These are phyloP conservation scores for Crotophaga sulcirostris DNA, from an alignment of 2,113 vertebrate genomes.

Conservation along the genomic window DNA sequence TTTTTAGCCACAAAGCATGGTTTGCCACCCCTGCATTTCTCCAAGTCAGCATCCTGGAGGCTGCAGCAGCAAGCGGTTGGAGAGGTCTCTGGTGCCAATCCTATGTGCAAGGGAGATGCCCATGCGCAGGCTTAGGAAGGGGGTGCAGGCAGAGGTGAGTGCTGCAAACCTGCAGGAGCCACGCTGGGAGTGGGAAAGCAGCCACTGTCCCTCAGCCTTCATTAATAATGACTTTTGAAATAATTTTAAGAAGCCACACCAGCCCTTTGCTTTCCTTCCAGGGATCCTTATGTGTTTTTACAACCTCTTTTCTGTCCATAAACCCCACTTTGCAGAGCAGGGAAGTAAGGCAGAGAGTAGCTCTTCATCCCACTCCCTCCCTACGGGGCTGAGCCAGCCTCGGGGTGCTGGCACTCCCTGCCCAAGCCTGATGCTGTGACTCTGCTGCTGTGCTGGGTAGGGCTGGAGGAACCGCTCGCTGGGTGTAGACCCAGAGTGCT, in stretches of 20 bases:
- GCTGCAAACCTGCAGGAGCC: neutral
- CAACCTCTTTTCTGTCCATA: neutral
- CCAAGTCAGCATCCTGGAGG: slow-evolving; percentile 44
- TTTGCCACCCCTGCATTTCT: neutral
- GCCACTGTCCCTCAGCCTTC: neutral
- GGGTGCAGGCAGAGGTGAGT: neutral
- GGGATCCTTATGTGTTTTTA: neutral
- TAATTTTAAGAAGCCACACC: neutral
- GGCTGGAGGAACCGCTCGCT: neutral
- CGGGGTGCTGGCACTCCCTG: neutral
- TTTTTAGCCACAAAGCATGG: neutral
- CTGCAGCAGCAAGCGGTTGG: neutral
- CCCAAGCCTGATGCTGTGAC: neutral
- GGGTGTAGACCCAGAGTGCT: neutral
- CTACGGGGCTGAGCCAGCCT: neutral
- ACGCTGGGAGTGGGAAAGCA: neutral
- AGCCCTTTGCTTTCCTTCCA: neutral
- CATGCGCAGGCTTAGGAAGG: neutral
- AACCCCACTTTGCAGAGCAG: neutral
- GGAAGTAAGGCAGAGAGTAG: neutral
- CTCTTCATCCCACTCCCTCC: neutral
- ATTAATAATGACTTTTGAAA: neutral
- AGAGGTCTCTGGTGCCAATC: neutral
- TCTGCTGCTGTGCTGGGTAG: neutral
- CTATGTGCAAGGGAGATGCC: neutral